Percentiles rank a stretch among this genome's conserved stretches.
Evolutionary conservation across 35 echinoderm and acorn worm genomes (phyloP).

Genomic region (Antedon bifida): DNA sequence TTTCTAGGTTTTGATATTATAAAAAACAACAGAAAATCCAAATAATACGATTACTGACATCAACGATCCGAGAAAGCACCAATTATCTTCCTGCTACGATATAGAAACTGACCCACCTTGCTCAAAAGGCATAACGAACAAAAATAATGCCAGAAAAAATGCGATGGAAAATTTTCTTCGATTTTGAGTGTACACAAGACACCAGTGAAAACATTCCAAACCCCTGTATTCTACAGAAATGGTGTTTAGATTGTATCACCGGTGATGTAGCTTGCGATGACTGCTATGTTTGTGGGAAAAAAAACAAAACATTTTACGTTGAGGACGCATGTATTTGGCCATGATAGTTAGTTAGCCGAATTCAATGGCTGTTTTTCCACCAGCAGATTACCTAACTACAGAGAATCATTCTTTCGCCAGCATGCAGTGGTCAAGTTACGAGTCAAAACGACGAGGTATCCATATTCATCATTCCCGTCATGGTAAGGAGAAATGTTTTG

Average conservation of each 20-base stretch:
- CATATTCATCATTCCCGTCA: not conserved
- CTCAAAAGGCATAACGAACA: too few species aligned
- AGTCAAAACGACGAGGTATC: not conserved
- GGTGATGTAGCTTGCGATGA: not conserved
- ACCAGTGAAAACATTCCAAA: not conserved
- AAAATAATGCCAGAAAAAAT: too few species aligned
- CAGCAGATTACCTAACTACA: not conserved
- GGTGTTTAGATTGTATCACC: not conserved
- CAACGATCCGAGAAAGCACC: too few species aligned
- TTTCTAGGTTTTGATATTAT: too few species aligned
- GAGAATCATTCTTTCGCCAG: not conserved
- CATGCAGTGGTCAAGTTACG: not conserved
- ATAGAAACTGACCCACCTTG: too few species aligned
- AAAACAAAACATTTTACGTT: not conserved
- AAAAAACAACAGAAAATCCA: too few species aligned
- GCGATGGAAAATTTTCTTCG: not conserved
- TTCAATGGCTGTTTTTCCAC: conserved; percentile 3
- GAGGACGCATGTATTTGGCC: not conserved
- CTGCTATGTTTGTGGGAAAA: not conserved
- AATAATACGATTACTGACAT: too few species aligned
- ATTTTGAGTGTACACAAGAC: not conserved
- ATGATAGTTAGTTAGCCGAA: not conserved
- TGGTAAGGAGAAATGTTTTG: not conserved
- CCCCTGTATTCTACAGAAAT: not conserved
- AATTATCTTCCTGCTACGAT: too few species aligned